Base-by-base conservation (phyloP, 2,888 invertebrate genomes). In the Erannis defoliaria region DNA sequence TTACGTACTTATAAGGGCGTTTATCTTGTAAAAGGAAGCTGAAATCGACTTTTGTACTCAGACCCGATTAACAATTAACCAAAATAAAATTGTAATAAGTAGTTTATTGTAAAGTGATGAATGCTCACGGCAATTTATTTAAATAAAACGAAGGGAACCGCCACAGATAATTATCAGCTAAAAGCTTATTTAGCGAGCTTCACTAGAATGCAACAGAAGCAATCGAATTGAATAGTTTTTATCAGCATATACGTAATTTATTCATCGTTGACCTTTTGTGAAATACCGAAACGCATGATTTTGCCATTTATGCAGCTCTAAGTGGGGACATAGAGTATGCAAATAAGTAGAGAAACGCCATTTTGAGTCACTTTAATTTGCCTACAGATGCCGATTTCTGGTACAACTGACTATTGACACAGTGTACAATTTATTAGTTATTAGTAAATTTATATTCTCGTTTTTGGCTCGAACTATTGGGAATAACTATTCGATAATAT, bases 261-360 rank as follows among this genome's bases (percentile, higher is more conserved):
- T 77, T 74, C 75, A 72, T 73, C 67, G 67, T 60, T 69, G 73
- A 69, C 76, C 73, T 75, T 75, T 72, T 45, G 46, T 61, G 60
- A 61, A 59, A 61, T 64, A 55, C 59, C 57, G 59, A 55, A 53
- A 66, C 53, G 48, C 62, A 55, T 45, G 61, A 56, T 48, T 42
- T 54, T 62, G 56, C 56, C 62, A 53, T 62, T 56, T 62, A 45
- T 57, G 61, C 46, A n/a, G 50, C 23, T 29, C 21, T 51, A 23
- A 35, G 21, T n/a, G 21, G 53, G 49, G 40, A 48, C 51, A 57
- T 56, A 57, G 62, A 56, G 42, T 62, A 62, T 62, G 62, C 16
- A 51, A 62, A 62, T 62, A 40, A 42, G 21, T 33, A 37, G 33
- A 29, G 46, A 53, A 50, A 43, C 31, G 38, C 31, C 50, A 45